Conservation (phyloP, 1,140 invertebrate species). For the Caenorhabditis elegans region DNA sequence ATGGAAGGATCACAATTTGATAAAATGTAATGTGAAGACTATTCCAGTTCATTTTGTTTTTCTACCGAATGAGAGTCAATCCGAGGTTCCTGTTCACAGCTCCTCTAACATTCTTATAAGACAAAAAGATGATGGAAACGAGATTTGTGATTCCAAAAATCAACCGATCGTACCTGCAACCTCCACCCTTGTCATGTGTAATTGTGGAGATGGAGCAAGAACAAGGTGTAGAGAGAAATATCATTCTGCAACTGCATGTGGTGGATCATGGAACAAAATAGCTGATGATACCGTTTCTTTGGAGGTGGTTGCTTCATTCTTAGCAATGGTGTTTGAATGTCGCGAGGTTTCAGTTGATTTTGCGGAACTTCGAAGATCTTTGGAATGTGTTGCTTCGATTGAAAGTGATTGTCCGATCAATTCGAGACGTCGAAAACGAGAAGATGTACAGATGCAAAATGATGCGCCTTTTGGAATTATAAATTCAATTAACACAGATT, state of each 20-base stretch:
- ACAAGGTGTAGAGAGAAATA: constrained; percentile 10
- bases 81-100: not conserved
- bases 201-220: constrained; percentile 31
- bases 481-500: not conserved
- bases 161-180: not conserved
- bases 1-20: not conserved
- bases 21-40: not conserved
- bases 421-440: not conserved
- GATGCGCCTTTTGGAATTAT: constrained; percentile 22
- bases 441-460: not conserved
- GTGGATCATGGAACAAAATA: constrained; percentile 21
- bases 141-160: not conserved
- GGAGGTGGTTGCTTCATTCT: constrained; percentile 16
- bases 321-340: constrained; percentile 28
- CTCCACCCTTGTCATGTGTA: constrained; percentile 11
- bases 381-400: constrained; percentile 27
- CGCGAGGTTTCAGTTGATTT: constrained; percentile 10
- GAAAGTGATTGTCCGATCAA: constrained; percentile 18
- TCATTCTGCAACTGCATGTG: constrained; percentile 30
- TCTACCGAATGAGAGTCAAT: not conserved
- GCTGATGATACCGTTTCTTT: constrained; percentile 35
- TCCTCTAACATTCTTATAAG: not conserved
- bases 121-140: not conserved
- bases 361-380: not conserved
- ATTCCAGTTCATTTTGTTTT: constrained; percentile 24